Percentiles rank a stretch among this genome's conserved stretches.
Evolutionary conservation across 2,888 invertebrate species (phyloP).

Genomic region (Melinaea marsaeus): DNA sequence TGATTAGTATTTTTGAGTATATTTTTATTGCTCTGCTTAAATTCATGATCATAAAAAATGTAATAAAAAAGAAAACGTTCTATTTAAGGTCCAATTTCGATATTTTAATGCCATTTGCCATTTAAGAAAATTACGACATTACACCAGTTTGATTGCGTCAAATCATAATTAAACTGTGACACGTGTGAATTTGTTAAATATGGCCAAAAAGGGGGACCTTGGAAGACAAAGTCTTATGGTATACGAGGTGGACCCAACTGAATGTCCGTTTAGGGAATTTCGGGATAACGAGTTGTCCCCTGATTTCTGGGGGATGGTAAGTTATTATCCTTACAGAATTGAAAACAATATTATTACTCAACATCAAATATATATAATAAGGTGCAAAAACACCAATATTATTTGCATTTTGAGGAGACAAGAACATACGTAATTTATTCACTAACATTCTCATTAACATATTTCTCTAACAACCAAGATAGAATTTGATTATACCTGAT

Average conservation of each 20-base stretch:
- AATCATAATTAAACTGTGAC: constrained; percentile 6
- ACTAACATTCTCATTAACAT: not conserved
- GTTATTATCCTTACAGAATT: constrained; percentile 3
- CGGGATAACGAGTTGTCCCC: constrained; percentile 55
- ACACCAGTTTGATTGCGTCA: constrained; percentile 3
- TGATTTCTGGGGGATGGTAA: constrained; percentile 67
- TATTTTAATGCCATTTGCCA: constrained; percentile 5
- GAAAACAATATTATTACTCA: not conserved
- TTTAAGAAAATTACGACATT: constrained; percentile 6
- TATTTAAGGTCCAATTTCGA: constrained; percentile 4
- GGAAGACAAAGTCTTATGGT: constrained; percentile 20
- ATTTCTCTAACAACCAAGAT: not conserved
- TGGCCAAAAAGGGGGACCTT: constrained; percentile 27
- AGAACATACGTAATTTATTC: constrained; percentile 1
- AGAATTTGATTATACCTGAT: constrained; percentile 4
- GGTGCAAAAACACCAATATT: constrained; percentile 4
- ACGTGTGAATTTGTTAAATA: constrained; percentile 10
- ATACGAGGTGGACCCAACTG: constrained; percentile 42
- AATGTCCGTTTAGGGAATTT: constrained; percentile 68
- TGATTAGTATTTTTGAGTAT: no score
- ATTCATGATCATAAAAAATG: no score
- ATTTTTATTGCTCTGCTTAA: no score
- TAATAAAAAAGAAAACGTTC: constrained; percentile 1
- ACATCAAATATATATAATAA: not conserved
- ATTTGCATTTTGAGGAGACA: constrained; percentile 1